A percentile compares a stretch with the other conserved stretches of the same genome.
These are phyloP conservation scores for Leucophora obtusa DNA, from an alignment of 2,888 invertebrate species.

Conservation along the genomic window DNA sequence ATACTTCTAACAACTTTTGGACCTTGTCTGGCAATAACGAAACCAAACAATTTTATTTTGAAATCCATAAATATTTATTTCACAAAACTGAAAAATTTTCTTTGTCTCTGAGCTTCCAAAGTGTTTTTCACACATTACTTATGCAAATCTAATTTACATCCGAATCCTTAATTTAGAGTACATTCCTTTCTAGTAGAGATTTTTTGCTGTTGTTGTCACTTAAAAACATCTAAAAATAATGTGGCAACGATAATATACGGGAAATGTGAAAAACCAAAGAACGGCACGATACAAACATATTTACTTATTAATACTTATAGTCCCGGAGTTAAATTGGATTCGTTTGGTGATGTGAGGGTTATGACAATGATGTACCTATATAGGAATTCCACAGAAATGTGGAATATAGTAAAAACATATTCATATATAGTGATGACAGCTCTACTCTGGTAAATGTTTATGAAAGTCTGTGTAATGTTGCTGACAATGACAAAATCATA, in stretches of 20 bases:
- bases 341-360: constrained; percentile 24
- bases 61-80: no score
- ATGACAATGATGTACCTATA: no score
- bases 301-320: constrained; percentile 53
- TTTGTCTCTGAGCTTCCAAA: no score
- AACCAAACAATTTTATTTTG: no score
- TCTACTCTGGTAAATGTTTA: constrained; percentile 20
- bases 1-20: no score
- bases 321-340: constrained; percentile 52
- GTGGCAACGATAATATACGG: constrained; percentile 56
- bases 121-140: no score
- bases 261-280: constrained; percentile 36
- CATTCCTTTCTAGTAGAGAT: neutral
- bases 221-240: constrained; percentile 55
- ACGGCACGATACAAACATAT: constrained; percentile 25
- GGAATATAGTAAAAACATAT: neutral
- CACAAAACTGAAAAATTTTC: no score
- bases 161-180: neutral
- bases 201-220: constrained; percentile 33
- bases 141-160: no score
- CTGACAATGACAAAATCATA: constrained; percentile 67
- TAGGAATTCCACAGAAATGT: no score
- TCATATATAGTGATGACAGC: constrained; percentile 22
- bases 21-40: no score
- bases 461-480: constrained; percentile 47